Conservation (phyloP, 2,113 vertebrate genomes). For the Tretioscincus oriximinensis region DNA sequence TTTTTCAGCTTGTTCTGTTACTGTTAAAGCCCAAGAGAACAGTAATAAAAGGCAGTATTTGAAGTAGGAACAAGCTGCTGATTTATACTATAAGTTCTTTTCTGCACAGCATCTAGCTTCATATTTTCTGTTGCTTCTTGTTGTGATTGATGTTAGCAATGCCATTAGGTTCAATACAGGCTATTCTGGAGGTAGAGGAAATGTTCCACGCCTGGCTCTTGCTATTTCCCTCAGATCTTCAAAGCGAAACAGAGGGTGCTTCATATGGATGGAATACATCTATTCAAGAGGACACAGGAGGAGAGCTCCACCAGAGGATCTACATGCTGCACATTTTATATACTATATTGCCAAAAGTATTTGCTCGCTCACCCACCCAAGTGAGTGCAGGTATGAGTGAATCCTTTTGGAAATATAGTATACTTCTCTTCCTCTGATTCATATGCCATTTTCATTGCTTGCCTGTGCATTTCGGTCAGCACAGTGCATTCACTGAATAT, state of each 20-base stretch:
- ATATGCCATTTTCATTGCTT: neutral
- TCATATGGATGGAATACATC: neutral
- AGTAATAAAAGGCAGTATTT: neutral
- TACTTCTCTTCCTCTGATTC: neutral
- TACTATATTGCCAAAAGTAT: too few relatives aligned
- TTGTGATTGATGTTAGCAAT: conserved; percentile 15
- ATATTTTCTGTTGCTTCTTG: neutral
- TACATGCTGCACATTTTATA: neutral
- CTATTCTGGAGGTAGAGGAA: neutral
- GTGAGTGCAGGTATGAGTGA: too few relatives aligned
- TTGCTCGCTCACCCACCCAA: too few relatives aligned
- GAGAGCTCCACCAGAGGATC: neutral
- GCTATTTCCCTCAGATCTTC: neutral
- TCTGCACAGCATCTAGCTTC: neutral
- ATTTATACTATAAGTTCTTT: neutral
- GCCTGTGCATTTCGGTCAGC: neutral
- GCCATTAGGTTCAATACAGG: neutral
- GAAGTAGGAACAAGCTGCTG: conserved; percentile 5
- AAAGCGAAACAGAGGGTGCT: neutral
- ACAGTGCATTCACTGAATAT: neutral
- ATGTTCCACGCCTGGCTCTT: neutral
- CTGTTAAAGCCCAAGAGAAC: neutral
- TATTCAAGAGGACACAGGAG: neutral
- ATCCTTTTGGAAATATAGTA: too few relatives aligned
- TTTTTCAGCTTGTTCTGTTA: neutral